phyloP scores from a whole-genome alignment of 2,113 vertebrate species.

The Odocoileus virginianus region DNA sequence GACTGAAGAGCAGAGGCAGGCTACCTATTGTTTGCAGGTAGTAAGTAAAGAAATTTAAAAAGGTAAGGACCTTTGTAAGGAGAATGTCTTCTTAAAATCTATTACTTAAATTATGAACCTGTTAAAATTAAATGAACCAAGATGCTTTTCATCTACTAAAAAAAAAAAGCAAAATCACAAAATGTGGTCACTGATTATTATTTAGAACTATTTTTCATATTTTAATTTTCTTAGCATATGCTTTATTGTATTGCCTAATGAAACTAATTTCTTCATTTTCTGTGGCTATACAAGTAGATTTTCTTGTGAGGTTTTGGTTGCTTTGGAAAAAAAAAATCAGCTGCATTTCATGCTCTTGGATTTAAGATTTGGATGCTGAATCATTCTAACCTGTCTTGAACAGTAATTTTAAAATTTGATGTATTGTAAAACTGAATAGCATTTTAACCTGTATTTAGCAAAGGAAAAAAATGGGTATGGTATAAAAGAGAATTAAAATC shows the following conservation, averaged over 20 bases:
- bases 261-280: slow-evolving; percentile 37
- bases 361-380: slow-evolving; percentile 73
- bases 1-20: slow-evolving; percentile 50
- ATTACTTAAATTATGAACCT: slow-evolving; percentile 38
- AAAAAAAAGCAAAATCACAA: slow-evolving; percentile 33
- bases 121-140: slow-evolving; percentile 37
- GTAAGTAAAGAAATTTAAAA: slow-evolving; percentile 63
- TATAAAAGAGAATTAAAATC: slow-evolving; percentile 41
- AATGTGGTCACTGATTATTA: not conserved
- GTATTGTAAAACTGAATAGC: slow-evolving; percentile 5
- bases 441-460: not conserved
- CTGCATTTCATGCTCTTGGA: slow-evolving; percentile 50
- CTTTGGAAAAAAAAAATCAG: slow-evolving; percentile 34
- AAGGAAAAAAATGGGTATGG: not conserved
- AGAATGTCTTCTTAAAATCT: slow-evolving; percentile 50
- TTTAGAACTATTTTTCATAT: slow-evolving; percentile 47
- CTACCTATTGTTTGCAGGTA: slow-evolving; percentile 78
- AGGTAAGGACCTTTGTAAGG: slow-evolving; percentile 56
- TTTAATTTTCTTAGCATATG: not conserved
- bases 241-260: not conserved
- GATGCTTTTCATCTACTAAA: slow-evolving; percentile 45
- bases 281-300: slow-evolving; percentile 35
- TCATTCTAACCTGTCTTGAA: slow-evolving; percentile 61
- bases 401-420: slow-evolving; percentile 5
- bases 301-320: slow-evolving; percentile 55